phyloP scores from a whole-genome alignment of 2,113 vertebrate genomes.

The Rhabdornis inornatus region DNA sequence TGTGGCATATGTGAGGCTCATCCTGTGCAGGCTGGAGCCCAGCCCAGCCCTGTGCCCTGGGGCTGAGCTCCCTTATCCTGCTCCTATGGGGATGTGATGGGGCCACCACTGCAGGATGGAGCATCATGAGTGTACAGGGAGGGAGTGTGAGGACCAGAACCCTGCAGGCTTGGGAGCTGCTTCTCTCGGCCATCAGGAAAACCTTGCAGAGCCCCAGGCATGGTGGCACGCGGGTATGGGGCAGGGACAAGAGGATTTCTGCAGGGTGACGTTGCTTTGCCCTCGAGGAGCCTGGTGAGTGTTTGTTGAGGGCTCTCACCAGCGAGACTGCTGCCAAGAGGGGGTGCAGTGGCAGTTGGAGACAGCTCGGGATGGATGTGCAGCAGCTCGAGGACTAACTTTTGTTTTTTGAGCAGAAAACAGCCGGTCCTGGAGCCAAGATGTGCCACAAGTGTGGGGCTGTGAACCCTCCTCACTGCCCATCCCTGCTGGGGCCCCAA shows the following conservation, averaged over 20 bases:
- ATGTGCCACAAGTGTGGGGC: neutral
- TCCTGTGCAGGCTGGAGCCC: neutral
- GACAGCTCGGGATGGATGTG: neutral
- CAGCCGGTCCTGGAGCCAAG: neutral
- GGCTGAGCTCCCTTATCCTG: neutral
- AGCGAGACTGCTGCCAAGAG: neutral
- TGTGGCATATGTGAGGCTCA: neutral
- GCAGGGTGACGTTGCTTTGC: accelerated
- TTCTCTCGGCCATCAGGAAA: accelerated
- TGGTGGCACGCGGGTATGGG: accelerated
- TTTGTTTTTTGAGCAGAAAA: neutral
- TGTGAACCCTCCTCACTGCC: neutral
- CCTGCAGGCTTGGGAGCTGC: neutral
- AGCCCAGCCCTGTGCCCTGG: neutral
- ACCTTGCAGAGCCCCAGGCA: neutral
- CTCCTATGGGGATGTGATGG: neutral
- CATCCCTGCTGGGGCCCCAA: neutral
- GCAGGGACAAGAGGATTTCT: neutral
- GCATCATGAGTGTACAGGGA: neutral
- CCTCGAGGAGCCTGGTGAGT: neutral
- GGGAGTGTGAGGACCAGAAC: neutral
- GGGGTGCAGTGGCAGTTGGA: accelerated
- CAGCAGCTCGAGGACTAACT: neutral
- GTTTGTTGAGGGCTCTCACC: conserved; percentile 7
- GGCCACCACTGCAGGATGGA: neutral